These are phyloP conservation scores for Tinea pellionella DNA, from an alignment of 2,888 invertebrate genomes.

Conservation along the genomic window DNA sequence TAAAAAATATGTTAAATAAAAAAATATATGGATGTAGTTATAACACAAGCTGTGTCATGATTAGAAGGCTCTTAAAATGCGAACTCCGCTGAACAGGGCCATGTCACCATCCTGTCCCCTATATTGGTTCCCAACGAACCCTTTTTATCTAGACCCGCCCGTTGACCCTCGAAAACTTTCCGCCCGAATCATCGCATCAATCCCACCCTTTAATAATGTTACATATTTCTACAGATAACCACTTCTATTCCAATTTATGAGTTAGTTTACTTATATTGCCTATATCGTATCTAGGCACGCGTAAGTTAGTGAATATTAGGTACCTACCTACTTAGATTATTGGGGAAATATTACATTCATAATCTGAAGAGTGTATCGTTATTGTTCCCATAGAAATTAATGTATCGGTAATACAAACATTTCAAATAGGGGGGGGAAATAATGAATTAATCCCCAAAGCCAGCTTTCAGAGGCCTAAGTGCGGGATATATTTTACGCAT, in stretches of 20 bases:
- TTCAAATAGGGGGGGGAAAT: too few species aligned
- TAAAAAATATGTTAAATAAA: neutral
- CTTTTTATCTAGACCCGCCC: conserved; percentile 47
- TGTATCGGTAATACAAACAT: too few species aligned
- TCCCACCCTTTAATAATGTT: conserved; percentile 42
- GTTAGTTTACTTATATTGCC: neutral
- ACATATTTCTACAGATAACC: conserved; percentile 32
- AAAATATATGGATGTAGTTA: neutral
- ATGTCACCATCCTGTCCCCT: conserved; percentile 30
- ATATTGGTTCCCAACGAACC: conserved; percentile 21
- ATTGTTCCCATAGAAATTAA: too few species aligned
- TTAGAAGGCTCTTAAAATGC: conserved; percentile 20
- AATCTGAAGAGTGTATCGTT: too few species aligned
- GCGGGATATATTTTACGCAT: too few species aligned
- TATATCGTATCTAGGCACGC: too few species aligned
- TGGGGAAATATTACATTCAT: too few species aligned
- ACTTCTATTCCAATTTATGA: neutral
- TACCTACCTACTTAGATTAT: too few species aligned
- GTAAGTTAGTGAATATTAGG: too few species aligned
- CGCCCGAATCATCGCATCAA: conserved; percentile 44
- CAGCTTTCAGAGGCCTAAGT: too few species aligned
- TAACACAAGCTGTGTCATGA: conserved; percentile 19
- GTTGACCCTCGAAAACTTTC: conserved; percentile 45
- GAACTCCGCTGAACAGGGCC: conserved; percentile 17
- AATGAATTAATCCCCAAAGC: too few species aligned